Evolutionary conservation across 2,888 invertebrate species (phyloP).

Genomic region (Isotomurus palustris): DNA sequence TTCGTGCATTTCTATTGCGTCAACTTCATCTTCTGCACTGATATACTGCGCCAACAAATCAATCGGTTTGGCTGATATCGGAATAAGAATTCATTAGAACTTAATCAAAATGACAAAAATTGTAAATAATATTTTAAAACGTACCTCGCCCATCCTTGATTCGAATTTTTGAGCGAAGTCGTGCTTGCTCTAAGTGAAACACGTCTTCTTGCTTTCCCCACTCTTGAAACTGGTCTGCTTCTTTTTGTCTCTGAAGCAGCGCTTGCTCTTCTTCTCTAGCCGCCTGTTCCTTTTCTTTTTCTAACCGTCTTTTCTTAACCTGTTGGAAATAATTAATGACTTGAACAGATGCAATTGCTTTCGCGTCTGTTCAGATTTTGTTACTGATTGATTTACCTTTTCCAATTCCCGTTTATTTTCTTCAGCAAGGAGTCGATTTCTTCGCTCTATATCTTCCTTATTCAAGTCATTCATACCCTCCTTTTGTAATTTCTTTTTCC

Average conservation of each 20-base stretch:
- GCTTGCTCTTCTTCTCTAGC: slow-evolving; percentile 76
- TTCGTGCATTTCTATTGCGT: slow-evolving; percentile 96
- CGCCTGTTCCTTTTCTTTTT: slow-evolving; percentile 81
- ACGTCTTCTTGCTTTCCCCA: slow-evolving; percentile 97
- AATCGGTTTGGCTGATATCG: slow-evolving; percentile 81
- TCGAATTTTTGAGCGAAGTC: slow-evolving; percentile 85
- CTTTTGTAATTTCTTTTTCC: slow-evolving; percentile 92
- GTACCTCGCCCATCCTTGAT: slow-evolving; percentile 86
- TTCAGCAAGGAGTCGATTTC: slow-evolving; percentile 79
- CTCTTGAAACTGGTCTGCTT: slow-evolving; percentile 83
- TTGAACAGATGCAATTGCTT: not conserved
- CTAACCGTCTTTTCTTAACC: slow-evolving; percentile 83
- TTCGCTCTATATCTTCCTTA: slow-evolving; percentile 71
- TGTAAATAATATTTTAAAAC: not conserved
- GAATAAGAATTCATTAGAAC: slow-evolving; percentile 9
- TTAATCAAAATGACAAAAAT: not conserved
- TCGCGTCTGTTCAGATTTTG: not conserved
- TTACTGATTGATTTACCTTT: slow-evolving; percentile 58
- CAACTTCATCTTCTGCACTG: slow-evolving; percentile 79
- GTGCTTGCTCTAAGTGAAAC: slow-evolving; percentile 95
- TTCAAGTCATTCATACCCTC: slow-evolving; percentile 78
- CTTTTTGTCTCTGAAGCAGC: slow-evolving; percentile 78
- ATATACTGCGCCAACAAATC: slow-evolving; percentile 96
- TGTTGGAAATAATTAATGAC: too few relatives aligned
- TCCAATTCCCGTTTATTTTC: slow-evolving; percentile 89